Evolutionary conservation across 1,140 invertebrate species (phyloP).

Genomic region (Hestina assimilis): DNA sequence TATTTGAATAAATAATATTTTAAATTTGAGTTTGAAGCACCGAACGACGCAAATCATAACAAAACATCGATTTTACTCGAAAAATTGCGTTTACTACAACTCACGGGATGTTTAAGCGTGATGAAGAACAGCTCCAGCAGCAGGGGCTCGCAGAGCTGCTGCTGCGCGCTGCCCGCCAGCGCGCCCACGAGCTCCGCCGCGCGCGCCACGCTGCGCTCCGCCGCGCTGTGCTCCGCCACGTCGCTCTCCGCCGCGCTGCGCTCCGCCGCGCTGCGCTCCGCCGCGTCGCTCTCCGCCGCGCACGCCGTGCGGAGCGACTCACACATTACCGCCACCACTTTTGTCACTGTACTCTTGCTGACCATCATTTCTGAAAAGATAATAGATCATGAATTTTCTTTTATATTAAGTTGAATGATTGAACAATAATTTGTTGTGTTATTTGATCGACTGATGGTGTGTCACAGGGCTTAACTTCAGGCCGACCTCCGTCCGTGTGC

Average conservation of each 20-base stretch:
- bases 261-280: conserved; percentile 20
- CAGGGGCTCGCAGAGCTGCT: neutral
- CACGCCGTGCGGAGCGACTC: neutral
- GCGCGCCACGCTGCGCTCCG: conserved; percentile 4
- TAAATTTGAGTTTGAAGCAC: too few species aligned
- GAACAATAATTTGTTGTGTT: too few species aligned
- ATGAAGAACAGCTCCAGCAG: neutral
- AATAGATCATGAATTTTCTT: too few species aligned
- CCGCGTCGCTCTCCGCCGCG: conserved; percentile 6
- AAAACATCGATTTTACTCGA: too few species aligned
- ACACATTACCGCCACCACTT: neutral
- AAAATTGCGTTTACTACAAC: conserved; percentile 1
- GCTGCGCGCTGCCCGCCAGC: neutral
- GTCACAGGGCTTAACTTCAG: neutral
- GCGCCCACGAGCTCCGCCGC: conserved; percentile 22
- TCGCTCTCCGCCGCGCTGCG: neutral
- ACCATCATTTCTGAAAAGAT: conserved; percentile 11
- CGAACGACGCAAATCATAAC: too few species aligned
- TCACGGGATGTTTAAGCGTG: neutral
- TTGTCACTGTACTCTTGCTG: conserved; percentile 15
- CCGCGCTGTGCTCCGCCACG: conserved; percentile 17
- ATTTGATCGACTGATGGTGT: too few species aligned
- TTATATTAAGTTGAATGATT: too few species aligned
- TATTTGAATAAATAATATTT: too few species aligned
- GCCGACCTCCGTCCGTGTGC: neutral